These are phyloP conservation scores for Drosophila quadrilineata DNA, from an alignment of 1,140 invertebrate genomes.

Conservation along the genomic window DNA sequence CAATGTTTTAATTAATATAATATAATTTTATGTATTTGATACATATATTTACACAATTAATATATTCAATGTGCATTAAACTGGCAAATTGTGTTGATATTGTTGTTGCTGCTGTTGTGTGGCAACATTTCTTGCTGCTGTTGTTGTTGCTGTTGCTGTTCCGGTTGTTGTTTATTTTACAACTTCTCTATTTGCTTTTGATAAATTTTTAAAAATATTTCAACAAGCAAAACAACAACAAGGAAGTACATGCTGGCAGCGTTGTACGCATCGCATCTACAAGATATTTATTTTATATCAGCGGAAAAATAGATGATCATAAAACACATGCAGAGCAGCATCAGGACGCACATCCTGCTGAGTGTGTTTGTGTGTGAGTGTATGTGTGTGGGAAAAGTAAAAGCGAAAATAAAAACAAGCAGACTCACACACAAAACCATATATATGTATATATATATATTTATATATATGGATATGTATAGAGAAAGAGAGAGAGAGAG, in stretches of 20 bases:
- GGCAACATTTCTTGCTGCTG: constrained; percentile 6
- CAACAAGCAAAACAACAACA: constrained; percentile 18
- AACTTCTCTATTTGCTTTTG: constrained; percentile 75
- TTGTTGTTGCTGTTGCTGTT: constrained; percentile 8
- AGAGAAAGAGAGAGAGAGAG: not conserved
- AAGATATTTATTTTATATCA: constrained; percentile 80
- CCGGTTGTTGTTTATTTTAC: constrained; percentile 47
- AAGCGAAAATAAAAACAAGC: constrained; percentile 62
- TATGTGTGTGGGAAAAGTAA: constrained; percentile 61
- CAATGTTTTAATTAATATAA: too few species aligned
- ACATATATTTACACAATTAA: too few species aligned
- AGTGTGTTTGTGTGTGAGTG: constrained; percentile 31
- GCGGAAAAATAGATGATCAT: constrained; percentile 79
- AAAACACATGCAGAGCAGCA: constrained; percentile 70
- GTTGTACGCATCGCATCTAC: constrained; percentile 54
- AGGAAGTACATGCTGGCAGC: constrained; percentile 9
- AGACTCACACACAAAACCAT: constrained; percentile 10
- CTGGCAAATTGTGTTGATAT: constrained; percentile 66
- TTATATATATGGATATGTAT: not conserved
- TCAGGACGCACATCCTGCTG: constrained; percentile 52
- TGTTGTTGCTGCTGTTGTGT: constrained; percentile 12
- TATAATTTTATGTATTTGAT: too few species aligned
- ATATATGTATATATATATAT: constrained; percentile 20
- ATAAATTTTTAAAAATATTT: constrained; percentile 80
- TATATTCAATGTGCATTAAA: constrained; percentile 70